Conservation (phyloP, 2,888 invertebrate species). For the Odontothrips loti region DNA sequence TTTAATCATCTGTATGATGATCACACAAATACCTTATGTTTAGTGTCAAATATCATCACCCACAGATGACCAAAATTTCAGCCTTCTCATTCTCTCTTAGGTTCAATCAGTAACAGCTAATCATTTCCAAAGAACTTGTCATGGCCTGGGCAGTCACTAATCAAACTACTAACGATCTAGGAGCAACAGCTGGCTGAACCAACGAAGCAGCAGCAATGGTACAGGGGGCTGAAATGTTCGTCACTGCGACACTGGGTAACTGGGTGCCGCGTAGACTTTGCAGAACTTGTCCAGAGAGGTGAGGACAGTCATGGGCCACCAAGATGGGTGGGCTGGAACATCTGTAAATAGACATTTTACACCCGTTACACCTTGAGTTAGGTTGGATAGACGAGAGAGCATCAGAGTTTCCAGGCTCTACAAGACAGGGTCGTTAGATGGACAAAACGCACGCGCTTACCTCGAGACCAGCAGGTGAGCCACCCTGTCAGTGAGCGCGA, state of each 20-base stretch:
- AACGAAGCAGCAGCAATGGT: background rate
- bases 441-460: no score
- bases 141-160: no score
- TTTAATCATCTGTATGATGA: background rate
- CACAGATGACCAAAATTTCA: background rate
- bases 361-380: no score
- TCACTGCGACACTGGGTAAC: background rate
- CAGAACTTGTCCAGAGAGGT: background rate
- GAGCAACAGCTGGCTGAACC: background rate
- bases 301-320: background rate
- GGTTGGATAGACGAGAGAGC: no score
- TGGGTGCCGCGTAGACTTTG: background rate
- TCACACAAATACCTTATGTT: background rate
- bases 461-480: background rate
- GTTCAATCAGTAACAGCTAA: no score
- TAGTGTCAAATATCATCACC: background rate
- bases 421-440: no score
- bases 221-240: background rate
- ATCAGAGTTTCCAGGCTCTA: no score
- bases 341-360: background rate
- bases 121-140: no score
- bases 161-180: background rate
- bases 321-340: background rate
- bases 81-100: background rate
- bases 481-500: background rate